Conservation (phyloP, 2,113 vertebrate species). For the Anas platyrhynchos region DNA sequence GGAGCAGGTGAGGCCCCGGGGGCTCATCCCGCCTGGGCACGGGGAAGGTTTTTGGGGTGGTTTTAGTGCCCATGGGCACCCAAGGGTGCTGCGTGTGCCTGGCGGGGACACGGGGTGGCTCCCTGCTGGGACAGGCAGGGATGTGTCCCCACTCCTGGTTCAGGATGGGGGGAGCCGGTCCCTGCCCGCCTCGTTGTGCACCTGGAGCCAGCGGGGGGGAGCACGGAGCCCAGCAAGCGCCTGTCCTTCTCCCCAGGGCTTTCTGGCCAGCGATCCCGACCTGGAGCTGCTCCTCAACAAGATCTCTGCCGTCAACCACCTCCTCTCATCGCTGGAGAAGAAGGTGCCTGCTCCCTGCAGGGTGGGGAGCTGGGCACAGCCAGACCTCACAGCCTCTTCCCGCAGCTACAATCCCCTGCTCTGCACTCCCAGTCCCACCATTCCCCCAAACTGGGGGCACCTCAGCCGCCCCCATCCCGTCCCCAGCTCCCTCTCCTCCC, state of each 20-base stretch:
- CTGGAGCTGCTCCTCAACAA: conserved; percentile 83
- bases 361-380: neutral
- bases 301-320: conserved; percentile 82
- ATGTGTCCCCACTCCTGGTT: neutral
- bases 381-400: neutral
- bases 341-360: conserved; percentile 67
- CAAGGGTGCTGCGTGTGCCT: neutral
- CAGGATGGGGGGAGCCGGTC: neutral
- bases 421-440: neutral
- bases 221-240: neutral
- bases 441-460: neutral
- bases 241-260: neutral
- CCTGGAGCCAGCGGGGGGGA: fast-evolving
- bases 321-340: conserved; percentile 85
- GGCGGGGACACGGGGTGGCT: neutral
- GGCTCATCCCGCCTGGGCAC: fast-evolving
- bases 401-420: neutral
- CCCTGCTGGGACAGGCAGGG: neutral
- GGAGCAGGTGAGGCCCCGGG: conserved; percentile 74
- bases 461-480: neutral
- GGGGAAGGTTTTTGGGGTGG: fast-evolving
- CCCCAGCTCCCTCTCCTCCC: neutral
- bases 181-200: neutral
- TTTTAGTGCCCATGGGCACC: neutral
- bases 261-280: conserved; percentile 71